A percentile compares a stretch with the other conserved stretches of the same genome.
phyloP scores from a whole-genome alignment of 2,797 vertebrate genomes.

The Pelodytes ibericus region DNA sequence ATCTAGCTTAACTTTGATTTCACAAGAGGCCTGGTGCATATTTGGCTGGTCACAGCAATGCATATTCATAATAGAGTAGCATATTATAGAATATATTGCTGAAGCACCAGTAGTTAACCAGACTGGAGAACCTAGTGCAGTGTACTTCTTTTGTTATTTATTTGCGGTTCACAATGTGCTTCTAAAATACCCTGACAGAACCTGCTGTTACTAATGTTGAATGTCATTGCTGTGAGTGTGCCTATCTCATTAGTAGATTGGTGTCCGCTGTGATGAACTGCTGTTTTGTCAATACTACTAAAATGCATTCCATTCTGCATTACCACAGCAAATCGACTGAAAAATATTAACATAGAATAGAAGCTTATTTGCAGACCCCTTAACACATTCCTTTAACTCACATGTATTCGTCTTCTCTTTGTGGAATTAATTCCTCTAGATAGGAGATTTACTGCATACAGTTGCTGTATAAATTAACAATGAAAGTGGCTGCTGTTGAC shows the following conservation, averaged over 20 bases:
- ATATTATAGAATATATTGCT: background rate
- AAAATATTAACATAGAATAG: no score
- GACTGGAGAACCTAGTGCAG: background rate
- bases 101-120: background rate
- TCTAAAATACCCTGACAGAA: conserved; percentile 10
- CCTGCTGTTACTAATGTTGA: conserved; percentile 17
- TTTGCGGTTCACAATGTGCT: background rate
- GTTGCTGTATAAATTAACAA: no score
- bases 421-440: no score
- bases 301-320: conserved; percentile 11
- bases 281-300: conserved; percentile 47
- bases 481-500: background rate
- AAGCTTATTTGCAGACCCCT: no score
- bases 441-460: no score
- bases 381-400: no score
- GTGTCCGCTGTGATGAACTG: conserved; percentile 43
- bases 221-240: conserved; percentile 28
- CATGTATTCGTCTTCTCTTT: no score
- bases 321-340: background rate
- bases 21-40: background rate
- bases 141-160: background rate
- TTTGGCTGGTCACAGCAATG: background rate
- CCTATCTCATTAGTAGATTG: conserved; percentile 37
- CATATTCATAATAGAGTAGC: background rate
- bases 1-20: background rate